Conservation (phyloP, 2,113 vertebrate species). For the Cinclus mexicanus region DNA sequence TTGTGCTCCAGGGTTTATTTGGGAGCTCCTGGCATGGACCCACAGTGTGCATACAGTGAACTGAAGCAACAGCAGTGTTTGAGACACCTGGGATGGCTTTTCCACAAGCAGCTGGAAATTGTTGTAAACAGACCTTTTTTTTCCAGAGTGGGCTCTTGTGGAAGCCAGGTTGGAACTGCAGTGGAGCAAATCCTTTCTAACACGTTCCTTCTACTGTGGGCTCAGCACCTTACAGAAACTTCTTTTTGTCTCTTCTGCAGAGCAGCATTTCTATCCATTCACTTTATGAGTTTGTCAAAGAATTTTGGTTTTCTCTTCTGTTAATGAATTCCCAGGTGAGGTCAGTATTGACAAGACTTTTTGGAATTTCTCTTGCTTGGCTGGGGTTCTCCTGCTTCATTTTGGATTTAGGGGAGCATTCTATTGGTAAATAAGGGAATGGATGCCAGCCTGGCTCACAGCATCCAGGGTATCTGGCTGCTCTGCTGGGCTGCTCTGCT, state of each 20-base stretch:
- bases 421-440: background rate
- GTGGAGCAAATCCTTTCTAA: background rate
- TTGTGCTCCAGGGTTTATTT: background rate
- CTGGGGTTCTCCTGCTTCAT: conserved; percentile 16
- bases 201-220: background rate
- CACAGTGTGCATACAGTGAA: background rate
- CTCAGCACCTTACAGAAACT: background rate
- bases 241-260: background rate
- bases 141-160: background rate
- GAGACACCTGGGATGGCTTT: conserved; percentile 41
- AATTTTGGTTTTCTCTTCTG: background rate
- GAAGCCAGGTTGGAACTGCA: background rate
- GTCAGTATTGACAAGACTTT: background rate
- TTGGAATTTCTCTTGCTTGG: background rate
- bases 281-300: background rate
- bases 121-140: background rate
- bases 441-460: conserved; percentile 42
- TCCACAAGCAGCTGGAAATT: conserved; percentile 37
- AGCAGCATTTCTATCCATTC: conserved; percentile 1
- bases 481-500: conserved; percentile 15
- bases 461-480: conserved; percentile 3
- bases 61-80: conserved; percentile 1
- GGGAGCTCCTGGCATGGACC: conserved; percentile 14
- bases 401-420: conserved; percentile 58
- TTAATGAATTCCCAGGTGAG: background rate